These are phyloP conservation scores for Chrysolina haemoptera DNA, from an alignment of 2,888 invertebrate species.

Conservation along the genomic window DNA sequence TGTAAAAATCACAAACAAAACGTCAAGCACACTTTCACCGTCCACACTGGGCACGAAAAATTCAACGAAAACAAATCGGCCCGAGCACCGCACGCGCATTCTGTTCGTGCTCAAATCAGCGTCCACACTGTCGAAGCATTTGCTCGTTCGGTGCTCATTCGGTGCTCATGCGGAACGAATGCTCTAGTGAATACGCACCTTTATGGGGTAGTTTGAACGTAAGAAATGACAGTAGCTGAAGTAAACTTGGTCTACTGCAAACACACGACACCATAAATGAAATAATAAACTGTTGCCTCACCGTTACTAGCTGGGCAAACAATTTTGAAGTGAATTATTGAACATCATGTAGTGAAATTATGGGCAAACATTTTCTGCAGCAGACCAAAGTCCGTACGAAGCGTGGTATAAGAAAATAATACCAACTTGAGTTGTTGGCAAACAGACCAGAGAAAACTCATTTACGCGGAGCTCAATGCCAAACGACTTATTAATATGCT, in stretches of 20 bases:
- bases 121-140: too few species aligned
- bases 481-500: neutral
- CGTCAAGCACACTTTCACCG: too few species aligned
- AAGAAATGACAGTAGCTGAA: neutral
- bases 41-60: too few species aligned
- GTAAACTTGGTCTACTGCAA: neutral
- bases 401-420: neutral
- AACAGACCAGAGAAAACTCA: neutral
- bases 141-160: too few species aligned
- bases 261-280: neutral
- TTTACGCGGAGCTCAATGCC: neutral
- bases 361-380: neutral
- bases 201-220: too few species aligned
- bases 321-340: neutral
- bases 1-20: too few species aligned
- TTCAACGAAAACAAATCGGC: too few species aligned
- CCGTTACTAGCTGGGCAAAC: neutral
- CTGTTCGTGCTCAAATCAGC: too few species aligned
- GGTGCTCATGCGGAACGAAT: too few species aligned
- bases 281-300: neutral
- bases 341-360: neutral
- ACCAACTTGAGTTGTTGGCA: neutral
- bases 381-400: too few species aligned
- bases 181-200: too few species aligned
- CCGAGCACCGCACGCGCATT: too few species aligned